Evolutionary conservation across 2,113 vertebrate species (phyloP).

Genomic region (Stictonetta naevosa): DNA sequence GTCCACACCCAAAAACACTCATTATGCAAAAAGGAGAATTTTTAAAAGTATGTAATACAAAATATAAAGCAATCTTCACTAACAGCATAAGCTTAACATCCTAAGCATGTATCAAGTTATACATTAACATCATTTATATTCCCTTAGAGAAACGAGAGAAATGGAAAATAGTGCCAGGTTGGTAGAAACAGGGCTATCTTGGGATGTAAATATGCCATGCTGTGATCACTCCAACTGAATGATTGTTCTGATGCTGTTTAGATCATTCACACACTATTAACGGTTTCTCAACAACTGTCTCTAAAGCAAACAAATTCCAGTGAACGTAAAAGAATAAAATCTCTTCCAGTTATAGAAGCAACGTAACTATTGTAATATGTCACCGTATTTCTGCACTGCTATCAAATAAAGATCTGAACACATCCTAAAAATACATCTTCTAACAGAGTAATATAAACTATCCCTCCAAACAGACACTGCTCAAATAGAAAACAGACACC

Average conservation of each 20-base stretch:
- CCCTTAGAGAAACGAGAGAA: background rate
- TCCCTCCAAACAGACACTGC: background rate
- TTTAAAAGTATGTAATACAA: background rate
- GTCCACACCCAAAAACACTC: background rate
- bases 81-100: background rate
- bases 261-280: background rate
- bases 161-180: background rate
- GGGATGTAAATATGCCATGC: background rate
- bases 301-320: slow-evolving; percentile 51
- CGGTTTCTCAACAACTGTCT: background rate
- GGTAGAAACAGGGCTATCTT: background rate
- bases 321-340: background rate
- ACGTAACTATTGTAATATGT: background rate
- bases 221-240: background rate
- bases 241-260: background rate
- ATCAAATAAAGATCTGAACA: background rate
- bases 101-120: background rate
- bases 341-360: background rate
- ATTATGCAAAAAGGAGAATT: background rate
- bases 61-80: background rate
- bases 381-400: background rate
- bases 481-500: background rate
- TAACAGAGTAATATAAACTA: fast-evolving
- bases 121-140: background rate
- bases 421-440: background rate